Base-by-base conservation (phyloP, 2,113 vertebrate species). In the Abramis brama region DNA sequence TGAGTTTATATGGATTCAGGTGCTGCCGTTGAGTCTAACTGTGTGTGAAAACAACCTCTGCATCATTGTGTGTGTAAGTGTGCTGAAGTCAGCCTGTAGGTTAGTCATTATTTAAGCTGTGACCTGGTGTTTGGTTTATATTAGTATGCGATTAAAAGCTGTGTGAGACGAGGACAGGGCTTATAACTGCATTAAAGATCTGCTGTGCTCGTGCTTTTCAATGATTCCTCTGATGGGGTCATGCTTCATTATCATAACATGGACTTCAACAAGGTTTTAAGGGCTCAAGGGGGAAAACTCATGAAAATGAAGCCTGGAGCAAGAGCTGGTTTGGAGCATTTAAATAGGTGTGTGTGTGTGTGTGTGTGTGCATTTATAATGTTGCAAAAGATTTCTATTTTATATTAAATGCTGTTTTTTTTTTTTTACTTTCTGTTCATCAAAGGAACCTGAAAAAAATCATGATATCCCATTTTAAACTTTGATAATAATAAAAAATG, bases 81-180 rank as follows among this genome's bases (percentile, higher is more conserved):
- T 17, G 62, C 19, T 43, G 30, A 74, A 60, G 30, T 79, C 50
- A 70, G 52, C 19, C 60, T 76, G 21, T 79, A 17, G 27, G 39
- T 6, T 30, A 25, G 25, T 81, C 55, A 81, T 75, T 85, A 57
- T 47, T 73, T 25, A 19, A 81, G 57, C 43, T 8, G n/a, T 87
- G 86, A 66, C 86, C 59, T 27, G 43, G 30, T 23, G 43, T 80
- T 81, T 50, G 60, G n/a, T 15, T 70, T 70, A 75, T 80, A 80
- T 84, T 66, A 78, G 66, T 77, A 74, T 87, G 82, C 5, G 17
- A 39, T 84, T 70, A 83, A 4, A 15, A 57, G 27, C 12, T 1
- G 21, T 8, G 2, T 39, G 45, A 68, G 79, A 55, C 3, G 59
- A 71, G 33, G 60, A 74, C 60, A 33, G 47, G 12, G 39, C 50